Percentiles rank a stretch among this genome's conserved stretches.
These are phyloP conservation scores for Dipodomys ordii DNA, from an alignment of 2,113 vertebrate species.

Conservation along the genomic window DNA sequence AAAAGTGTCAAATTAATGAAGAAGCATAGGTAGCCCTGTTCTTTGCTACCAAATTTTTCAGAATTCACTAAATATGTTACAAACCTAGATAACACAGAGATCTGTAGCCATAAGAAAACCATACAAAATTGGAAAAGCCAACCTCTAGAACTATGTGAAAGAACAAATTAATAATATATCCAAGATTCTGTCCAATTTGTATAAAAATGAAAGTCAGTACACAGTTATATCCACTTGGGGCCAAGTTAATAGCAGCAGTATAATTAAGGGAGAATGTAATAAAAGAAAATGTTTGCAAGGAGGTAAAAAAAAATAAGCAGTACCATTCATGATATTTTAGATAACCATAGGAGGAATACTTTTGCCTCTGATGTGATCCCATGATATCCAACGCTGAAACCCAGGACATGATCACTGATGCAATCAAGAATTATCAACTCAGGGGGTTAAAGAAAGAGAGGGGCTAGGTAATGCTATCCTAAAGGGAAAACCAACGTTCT, in stretches of 20 bases:
- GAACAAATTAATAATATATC: constrained; percentile 52
- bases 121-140: constrained; percentile 53
- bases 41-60: background rate
- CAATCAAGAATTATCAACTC: constrained; percentile 20
- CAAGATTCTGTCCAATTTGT: constrained; percentile 40
- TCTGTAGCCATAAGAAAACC: constrained; percentile 45
- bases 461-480: background rate
- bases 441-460: background rate
- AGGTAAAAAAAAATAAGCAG: constrained; percentile 35
- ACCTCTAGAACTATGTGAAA: constrained; percentile 50
- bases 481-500: background rate
- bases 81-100: constrained; percentile 32
- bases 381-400: background rate
- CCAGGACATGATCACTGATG: background rate
- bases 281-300: constrained; percentile 58
- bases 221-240: constrained; percentile 32
- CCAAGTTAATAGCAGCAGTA: constrained; percentile 67
- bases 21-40: background rate
- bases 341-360: constrained; percentile 6
- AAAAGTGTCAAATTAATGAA: constrained; percentile 2
- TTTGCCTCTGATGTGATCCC: background rate
- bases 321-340: constrained; percentile 20
- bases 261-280: constrained; percentile 67
- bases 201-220: constrained; percentile 56
- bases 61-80: constrained; percentile 30